Percentiles rank a stretch among this genome's conserved stretches.
Evolutionary conservation across 2,113 vertebrate genomes (phyloP).

Genomic region (Eptatretus burgeri): DNA sequence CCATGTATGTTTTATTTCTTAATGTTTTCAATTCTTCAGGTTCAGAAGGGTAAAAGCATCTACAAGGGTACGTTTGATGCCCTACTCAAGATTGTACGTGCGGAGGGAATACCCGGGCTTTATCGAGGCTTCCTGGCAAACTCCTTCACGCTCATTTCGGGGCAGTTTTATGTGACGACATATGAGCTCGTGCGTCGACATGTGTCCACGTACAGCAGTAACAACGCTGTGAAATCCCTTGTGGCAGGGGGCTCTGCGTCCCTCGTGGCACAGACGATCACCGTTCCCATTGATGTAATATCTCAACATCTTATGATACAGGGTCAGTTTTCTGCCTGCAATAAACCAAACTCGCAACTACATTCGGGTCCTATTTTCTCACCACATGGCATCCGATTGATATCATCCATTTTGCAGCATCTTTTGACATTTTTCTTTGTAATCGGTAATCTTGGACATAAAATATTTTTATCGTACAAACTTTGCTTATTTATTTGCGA

Average conservation of each 20-base stretch:
- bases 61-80: constrained; percentile 66
- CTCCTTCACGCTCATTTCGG: constrained; percentile 56
- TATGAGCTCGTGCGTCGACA: constrained; percentile 68
- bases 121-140: constrained; percentile 83
- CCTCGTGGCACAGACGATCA: constrained; percentile 81
- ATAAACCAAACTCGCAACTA: too few species aligned
- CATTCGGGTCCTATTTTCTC: too few species aligned
- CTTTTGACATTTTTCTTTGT: too few species aligned
- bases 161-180: constrained; percentile 75
- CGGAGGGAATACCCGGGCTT: constrained; percentile 37
- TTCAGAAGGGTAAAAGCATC: constrained; percentile 59
- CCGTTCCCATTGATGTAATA: constrained; percentile 62
- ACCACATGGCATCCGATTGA: too few species aligned
- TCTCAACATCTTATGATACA: constrained; percentile 97
- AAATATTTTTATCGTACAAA: too few species aligned
- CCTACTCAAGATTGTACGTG: constrained; percentile 49
- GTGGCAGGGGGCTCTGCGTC: constrained; percentile 63
- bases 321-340: constrained; percentile 12
- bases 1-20: too few species aligned
- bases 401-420: too few species aligned
- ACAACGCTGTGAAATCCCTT: constrained; percentile 56
- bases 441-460: too few species aligned
- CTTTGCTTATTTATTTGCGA: too few species aligned
- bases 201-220: constrained; percentile 36
- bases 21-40: constrained; percentile 10